These are phyloP conservation scores for Tenthredo scrophulariae DNA, from an alignment of 2,888 invertebrate genomes.

Conservation along the genomic window DNA sequence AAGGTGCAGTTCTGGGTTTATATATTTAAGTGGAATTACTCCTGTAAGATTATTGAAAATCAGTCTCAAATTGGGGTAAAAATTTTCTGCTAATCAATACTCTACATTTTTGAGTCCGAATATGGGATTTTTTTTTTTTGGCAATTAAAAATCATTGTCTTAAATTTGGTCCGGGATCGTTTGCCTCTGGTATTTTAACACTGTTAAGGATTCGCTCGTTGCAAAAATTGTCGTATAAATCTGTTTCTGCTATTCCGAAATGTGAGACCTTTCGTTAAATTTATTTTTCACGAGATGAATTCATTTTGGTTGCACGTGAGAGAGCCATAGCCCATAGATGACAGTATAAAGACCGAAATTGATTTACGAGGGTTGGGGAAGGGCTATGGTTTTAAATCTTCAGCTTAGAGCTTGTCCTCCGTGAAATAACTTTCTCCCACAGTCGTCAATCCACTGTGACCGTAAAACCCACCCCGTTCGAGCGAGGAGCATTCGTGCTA, in stretches of 20 bases:
- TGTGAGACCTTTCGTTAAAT: neutral
- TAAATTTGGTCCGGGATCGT: neutral
- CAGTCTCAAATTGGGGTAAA: neutral
- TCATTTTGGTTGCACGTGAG: constrained; percentile 13
- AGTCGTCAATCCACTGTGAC: neutral
- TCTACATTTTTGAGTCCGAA: neutral
- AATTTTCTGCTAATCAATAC: neutral
- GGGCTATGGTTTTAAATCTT: constrained; percentile 25
- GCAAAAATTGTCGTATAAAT: neutral
- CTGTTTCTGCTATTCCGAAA: neutral
- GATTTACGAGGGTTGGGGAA: constrained; percentile 28
- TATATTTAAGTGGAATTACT: neutral
- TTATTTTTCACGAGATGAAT: constrained; percentile 1
- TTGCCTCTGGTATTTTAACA: constrained; percentile 7
- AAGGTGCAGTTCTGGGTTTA: neutral
- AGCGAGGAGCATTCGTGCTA: neutral
- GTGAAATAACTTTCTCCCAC: neutral
- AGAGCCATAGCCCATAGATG: neutral
- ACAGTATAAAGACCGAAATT: constrained; percentile 21
- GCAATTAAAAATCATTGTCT: neutral
- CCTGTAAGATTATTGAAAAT: neutral
- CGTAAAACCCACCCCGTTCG: neutral
- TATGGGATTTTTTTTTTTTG: neutral
- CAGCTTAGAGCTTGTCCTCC: constrained; percentile 7
- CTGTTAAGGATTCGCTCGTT: neutral